Evolutionary conservation across 2,113 vertebrate genomes (phyloP), one percentile per base, ranked within the genome.

Genomic region (Uria lomvia): DNA sequence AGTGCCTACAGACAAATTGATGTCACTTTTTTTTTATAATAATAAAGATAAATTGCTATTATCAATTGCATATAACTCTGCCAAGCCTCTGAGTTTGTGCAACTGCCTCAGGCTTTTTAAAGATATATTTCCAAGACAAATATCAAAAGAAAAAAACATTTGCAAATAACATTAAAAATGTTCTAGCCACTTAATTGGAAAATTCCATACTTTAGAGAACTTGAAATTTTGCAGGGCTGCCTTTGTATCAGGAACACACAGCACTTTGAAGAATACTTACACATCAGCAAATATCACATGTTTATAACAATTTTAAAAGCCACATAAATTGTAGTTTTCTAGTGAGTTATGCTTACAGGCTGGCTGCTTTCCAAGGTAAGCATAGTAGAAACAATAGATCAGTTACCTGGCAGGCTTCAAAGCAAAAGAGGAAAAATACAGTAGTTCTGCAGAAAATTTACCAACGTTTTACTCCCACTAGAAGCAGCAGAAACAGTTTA

Each of bases 361-460:
- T 93, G 88, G 82, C 72, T 86, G 86, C 52, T 94, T 80, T 86
- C 86, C 88, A 92, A 92, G 45, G 60, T 63, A 95, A 92, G 52
- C 73, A 89, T 0, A 80, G 68, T 52, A 75, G 88, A 83, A 95
- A 88, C 45, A 67, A 92, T 17, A 90, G 67, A 79, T 70, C 3
- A 3, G 82, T 92, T 93, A 97, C 90, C 79, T 95, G 82, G 32
- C 72, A 94, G 52, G n/a, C 67, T 92, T 70, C 1, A 3, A 86
- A 90, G 78, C 42, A 83, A 90, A 73, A 65, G 76, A 91, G 55
- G 10, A 77, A 89, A 86, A 95, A 78, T 40, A 55, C 38, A 95
- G 50, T 9, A 70, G 49, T 86, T 93, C 45, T 90, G 50, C 59
- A 74, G 78, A 82, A 94, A 88, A 83, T 59, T 58, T 49, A 62